Conservation (phyloP, 2,113 vertebrate genomes). For the Puffinus mauretanicus region DNA sequence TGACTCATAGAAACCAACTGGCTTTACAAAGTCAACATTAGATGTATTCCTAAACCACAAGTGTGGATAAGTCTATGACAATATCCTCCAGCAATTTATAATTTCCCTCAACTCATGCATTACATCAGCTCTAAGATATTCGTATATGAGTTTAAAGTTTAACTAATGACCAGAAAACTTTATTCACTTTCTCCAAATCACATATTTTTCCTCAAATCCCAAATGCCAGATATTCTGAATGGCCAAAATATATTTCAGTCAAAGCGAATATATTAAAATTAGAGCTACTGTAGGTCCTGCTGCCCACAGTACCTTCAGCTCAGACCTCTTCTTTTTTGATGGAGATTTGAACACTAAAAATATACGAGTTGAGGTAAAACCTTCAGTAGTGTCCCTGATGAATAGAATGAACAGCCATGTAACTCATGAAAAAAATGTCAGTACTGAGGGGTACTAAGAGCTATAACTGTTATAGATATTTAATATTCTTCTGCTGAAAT, state of each 20-base stretch:
- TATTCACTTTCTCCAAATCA: conserved; percentile 22
- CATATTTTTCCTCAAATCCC: neutral
- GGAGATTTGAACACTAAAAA: neutral
- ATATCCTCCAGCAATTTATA: conserved; percentile 57
- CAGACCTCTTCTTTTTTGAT: neutral
- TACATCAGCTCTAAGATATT: conserved; percentile 57
- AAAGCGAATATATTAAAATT: neutral
- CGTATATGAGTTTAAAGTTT: conserved; percentile 21
- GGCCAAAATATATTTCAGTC: neutral
- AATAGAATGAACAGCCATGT: neutral
- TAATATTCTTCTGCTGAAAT: neutral
- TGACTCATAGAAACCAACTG: conserved; percentile 45
- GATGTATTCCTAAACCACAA: conserved; percentile 57
- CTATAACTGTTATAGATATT: neutral
- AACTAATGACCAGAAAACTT: conserved; percentile 22
- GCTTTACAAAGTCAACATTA: conserved; percentile 47
- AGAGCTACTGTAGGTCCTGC: neutral
- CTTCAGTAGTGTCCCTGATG: neutral
- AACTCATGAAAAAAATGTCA: neutral
- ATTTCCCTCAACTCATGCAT: conserved; percentile 35
- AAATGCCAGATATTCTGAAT: neutral
- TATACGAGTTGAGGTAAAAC: neutral
- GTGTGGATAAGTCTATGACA: conserved; percentile 46
- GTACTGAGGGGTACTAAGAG: neutral
- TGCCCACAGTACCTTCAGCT: neutral